Evolutionary conservation across 2,113 vertebrate genomes (phyloP), one percentile per base, ranked within the genome.

Genomic region (Solea senegalensis): DNA sequence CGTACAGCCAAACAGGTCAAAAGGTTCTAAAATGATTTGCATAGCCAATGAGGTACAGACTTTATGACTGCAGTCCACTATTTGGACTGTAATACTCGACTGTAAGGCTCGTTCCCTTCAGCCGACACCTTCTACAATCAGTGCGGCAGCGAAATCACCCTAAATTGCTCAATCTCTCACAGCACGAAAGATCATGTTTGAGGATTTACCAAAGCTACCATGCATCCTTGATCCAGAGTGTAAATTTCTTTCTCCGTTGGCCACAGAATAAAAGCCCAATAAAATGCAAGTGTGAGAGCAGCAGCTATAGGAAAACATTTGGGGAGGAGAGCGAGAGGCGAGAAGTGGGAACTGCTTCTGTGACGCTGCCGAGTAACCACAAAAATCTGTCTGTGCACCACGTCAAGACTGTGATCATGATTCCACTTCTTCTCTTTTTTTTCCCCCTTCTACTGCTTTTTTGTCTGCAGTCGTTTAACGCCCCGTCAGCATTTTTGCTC

Each of bases 11-110:
- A 94, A 91, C 86, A 86, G 96, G 96, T 97, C 96, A 97, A 96
- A 95, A 96, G 95, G 96, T 95, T 96, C 93, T 91, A 80, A 96
- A 95, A 96, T 95, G 94, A 95, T 96, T 95, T 96, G 95, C 93
- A 95, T 95, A 94, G 94, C 93, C 93, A 94, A 95, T 93, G 92
- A 92, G 93, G 93, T 87, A 81, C 90, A 94, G 92, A 92, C 93
- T 94, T 94, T 95, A 84, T 84, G 74, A 80, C 72, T 63, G n/a
- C 5, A 45, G 65, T 46, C 62, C 59, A 71, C 60, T 62, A 65
- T 81, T 72, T 34, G 58, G 45, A 52, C 59, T 51, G 60, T 63
- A 48, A 44, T 52, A 59, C 27, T 51, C 48, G 75, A 45, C 21
- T 21, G 21, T 21, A 78, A 62, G 63, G n/a, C 54, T 69, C 50